Evolutionary conservation across 1,140 invertebrate species (phyloP).

Genomic region (Rhizoglyphus robini): DNA sequence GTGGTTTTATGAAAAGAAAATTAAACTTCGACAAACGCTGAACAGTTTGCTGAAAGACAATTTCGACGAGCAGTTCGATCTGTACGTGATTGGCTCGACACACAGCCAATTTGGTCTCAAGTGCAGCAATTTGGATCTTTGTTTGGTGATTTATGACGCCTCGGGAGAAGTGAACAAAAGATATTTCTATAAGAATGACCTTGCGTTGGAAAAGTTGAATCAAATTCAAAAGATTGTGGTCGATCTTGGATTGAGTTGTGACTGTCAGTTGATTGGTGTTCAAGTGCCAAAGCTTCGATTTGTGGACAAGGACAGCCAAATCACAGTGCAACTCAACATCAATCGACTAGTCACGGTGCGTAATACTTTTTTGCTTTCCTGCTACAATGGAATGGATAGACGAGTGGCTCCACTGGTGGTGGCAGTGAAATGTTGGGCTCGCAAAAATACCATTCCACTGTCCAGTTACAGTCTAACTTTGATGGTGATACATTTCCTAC

Average conservation of each 20-base stretch:
- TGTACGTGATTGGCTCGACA: constrained; percentile 90
- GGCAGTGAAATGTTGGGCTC: constrained; percentile 87
- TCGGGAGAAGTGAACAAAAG: constrained; percentile 47
- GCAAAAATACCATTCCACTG: constrained; percentile 79
- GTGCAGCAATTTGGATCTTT: constrained; percentile 87
- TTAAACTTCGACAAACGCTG: not conserved
- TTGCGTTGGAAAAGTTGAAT: not conserved
- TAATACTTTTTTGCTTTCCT: constrained; percentile 82
- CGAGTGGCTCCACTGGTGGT: constrained; percentile 77
- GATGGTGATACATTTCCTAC: constrained; percentile 88
- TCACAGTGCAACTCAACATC: constrained; percentile 91
- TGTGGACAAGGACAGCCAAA: constrained; percentile 46
- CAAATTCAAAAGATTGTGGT: constrained; percentile 9
- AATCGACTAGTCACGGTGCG: constrained; percentile 88
- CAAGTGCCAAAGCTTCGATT: constrained; percentile 89
- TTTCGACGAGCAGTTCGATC: constrained; percentile 22
- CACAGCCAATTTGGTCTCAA: constrained; percentile 86
- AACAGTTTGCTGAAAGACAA: not conserved
- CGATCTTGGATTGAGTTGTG: not conserved
- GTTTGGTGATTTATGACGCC: constrained; percentile 59
- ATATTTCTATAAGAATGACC: constrained; percentile 12
- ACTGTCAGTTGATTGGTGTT: constrained; percentile 55
- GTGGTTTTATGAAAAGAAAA: not conserved
- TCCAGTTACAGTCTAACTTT: constrained; percentile 90
- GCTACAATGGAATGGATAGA: constrained; percentile 74